Evolutionary conservation across 2,113 vertebrate genomes (phyloP), one percentile per base, ranked within the genome.

Genomic region (Bujurquina vittata): DNA sequence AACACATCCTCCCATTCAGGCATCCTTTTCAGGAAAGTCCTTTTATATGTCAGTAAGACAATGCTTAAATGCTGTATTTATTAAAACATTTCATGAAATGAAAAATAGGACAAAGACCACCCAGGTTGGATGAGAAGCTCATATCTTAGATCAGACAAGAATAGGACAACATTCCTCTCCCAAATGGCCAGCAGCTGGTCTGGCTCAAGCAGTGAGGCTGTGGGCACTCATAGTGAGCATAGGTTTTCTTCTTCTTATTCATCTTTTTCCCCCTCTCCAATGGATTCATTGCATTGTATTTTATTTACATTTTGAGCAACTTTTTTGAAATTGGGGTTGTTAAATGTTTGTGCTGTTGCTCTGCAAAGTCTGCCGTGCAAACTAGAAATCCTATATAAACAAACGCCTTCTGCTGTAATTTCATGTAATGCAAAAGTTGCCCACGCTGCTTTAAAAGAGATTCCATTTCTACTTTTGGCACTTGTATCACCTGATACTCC

Each of bases 401-500:
- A 31, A 26, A 37, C 22, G 14, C 6, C 7, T 15, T 40, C 14
- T 31, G 58, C 14, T 3, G n/a, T 15, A 7, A 33, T 8, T 73
- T 55, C 52, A 55, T 33, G 18, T 22, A 23, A 18, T 56, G 12
- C 7, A 74, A 31, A 31, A n/a, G 4, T 75, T 23, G 8, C 18
- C 3, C 3, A 8, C 9, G 8, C 2, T 54, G 56, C 14, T 72
- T 26, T 10, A 63, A 59, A 26, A 49, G 22, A 14, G 17, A 4
- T 29, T 8, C 9, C 26, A 33, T 33, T 20, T 33, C 14, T 40
- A 33, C 3, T 22, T 10, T 40, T 23, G 8, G 4, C 4, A 23
- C 1, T 12, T 46, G 1, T 2, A 2, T 79, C 52, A 97, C 97
- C 97, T 61, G 94, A 93, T 14, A 89, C 74, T 0, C 80, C 97